Conservation (phyloP, 2,888 invertebrate species). For the Acanthacorydalis orientalis region DNA sequence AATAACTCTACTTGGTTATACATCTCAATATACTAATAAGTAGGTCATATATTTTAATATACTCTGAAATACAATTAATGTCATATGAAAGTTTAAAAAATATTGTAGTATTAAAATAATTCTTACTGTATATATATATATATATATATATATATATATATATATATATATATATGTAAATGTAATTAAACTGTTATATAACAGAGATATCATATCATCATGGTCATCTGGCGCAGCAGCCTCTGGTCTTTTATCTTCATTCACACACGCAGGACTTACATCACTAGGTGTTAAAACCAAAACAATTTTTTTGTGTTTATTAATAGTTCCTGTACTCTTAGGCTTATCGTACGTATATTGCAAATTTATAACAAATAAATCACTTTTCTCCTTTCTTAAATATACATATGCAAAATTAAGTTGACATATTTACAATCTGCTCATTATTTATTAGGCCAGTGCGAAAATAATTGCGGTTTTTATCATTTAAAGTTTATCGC, state of each 20-base stretch:
- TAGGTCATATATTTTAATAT: constrained; percentile 14
- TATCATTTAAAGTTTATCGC: too few species aligned
- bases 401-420: too few species aligned
- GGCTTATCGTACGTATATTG: constrained; percentile 25
- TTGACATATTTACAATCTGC: too few species aligned
- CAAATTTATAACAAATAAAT: background rate
- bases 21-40: constrained; percentile 39
- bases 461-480: too few species aligned
- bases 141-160: too few species aligned
- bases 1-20: constrained; percentile 47
- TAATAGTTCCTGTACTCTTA: constrained; percentile 42
- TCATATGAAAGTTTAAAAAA: too few species aligned
- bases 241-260: constrained; percentile 54
- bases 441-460: too few species aligned
- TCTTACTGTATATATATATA: too few species aligned
- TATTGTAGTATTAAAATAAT: too few species aligned
- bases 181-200: constrained; percentile 2
- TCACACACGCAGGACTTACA: constrained; percentile 48
- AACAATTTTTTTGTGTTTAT: constrained; percentile 42
- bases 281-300: constrained; percentile 32
- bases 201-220: constrained; percentile 46
- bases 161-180: background rate
- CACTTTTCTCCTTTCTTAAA: too few species aligned
- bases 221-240: constrained; percentile 70
- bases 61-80: background rate